Evolutionary conservation across 2,113 vertebrate genomes (phyloP).

Genomic region (Hucho hucho): DNA sequence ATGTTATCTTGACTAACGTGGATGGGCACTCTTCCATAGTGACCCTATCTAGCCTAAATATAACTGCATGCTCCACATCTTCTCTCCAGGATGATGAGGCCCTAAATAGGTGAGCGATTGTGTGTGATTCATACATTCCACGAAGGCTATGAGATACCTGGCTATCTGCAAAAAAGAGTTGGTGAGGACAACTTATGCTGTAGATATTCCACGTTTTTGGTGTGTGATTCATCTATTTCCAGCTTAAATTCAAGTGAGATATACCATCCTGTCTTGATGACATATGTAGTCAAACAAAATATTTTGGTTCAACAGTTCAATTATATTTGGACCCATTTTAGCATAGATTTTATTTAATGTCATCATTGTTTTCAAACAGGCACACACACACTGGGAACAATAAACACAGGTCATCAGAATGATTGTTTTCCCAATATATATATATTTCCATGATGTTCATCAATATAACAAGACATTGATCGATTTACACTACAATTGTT

Average conservation of each 20-base stretch:
- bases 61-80: background rate
- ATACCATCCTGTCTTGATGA: background rate
- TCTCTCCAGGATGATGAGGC: background rate
- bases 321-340: constrained; percentile 37
- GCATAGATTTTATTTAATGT: constrained; percentile 58
- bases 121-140: background rate
- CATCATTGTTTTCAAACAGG: constrained; percentile 54
- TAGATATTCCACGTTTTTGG: background rate
- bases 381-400: constrained; percentile 43
- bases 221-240: background rate
- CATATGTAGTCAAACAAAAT: background rate
- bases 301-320: constrained; percentile 1
- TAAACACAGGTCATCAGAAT: constrained; percentile 61
- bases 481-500: constrained; percentile 82
- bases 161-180: no score
- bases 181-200: no score
- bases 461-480: constrained; percentile 84
- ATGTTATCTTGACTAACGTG: no score
- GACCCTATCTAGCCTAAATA: background rate
- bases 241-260: background rate
- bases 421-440: constrained; percentile 77
- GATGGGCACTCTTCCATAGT: no score
- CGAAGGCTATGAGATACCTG: background rate
- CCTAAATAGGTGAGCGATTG: background rate
- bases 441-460: constrained; percentile 81